Percentiles rank a stretch among this genome's conserved stretches.
phyloP scores from a whole-genome alignment of 2,797 vertebrate species.

The Bufotes viridis region DNA sequence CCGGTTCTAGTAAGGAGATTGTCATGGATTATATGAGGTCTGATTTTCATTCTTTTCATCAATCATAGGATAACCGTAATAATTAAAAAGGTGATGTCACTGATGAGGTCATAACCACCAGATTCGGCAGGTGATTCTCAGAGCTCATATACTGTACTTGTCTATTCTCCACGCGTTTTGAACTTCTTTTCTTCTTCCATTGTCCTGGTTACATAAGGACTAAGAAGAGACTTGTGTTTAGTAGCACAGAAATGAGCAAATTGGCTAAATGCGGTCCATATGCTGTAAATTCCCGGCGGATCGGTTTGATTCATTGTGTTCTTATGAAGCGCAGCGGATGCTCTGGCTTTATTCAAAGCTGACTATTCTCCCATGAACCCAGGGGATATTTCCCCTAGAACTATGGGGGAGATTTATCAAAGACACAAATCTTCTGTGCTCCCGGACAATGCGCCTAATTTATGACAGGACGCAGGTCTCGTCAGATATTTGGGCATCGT shows the following conservation, averaged over 20 bases:
- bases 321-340: slow-evolving; percentile 36
- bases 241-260: slow-evolving; percentile 9
- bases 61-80: too few relatives aligned
- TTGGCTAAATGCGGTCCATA: slow-evolving; percentile 33
- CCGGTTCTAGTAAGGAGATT: too few relatives aligned
- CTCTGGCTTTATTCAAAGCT: neutral
- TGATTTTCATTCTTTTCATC: too few relatives aligned
- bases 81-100: neutral
- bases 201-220: slow-evolving; percentile 28
- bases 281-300: slow-evolving; percentile 28
- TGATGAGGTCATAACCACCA: neutral
- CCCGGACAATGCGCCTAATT: too few relatives aligned
- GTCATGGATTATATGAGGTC: too few relatives aligned
- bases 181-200: neutral
- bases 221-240: slow-evolving; percentile 19
- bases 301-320: slow-evolving; percentile 38
- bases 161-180: neutral
- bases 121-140: neutral
- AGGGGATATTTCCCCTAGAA: neutral
- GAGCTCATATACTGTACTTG: neutral
- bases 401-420: too few relatives aligned
- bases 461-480: too few relatives aligned
- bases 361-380: neutral
- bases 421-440: too few relatives aligned
- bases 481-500: too few relatives aligned